Percentiles rank a stretch among this genome's conserved stretches.
Evolutionary conservation across 2,797 vertebrate genomes (phyloP).

Genomic region (Agapornis canus): DNA sequence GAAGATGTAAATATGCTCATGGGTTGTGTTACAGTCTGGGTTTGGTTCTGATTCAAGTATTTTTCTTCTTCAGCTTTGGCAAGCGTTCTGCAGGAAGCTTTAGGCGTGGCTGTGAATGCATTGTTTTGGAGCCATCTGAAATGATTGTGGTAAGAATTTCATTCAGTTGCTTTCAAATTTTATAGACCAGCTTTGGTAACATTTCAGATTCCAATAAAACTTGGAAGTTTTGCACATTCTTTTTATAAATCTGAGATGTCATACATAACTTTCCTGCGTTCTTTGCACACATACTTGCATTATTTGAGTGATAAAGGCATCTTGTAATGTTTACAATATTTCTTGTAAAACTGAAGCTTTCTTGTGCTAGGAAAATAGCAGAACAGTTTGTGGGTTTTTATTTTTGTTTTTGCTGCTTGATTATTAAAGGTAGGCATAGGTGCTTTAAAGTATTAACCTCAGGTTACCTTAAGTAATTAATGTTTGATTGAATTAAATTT

Average conservation of each 20-base stretch:
- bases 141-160: constrained; percentile 96
- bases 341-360: not conserved
- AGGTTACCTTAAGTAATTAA: not conserved
- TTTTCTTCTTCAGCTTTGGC: constrained; percentile 86
- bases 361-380: not conserved
- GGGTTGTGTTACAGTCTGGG: not conserved
- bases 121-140: constrained; percentile 97
- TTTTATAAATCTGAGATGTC: not conserved
- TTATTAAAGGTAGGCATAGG: not conserved
- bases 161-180: not conserved
- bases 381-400: not conserved
- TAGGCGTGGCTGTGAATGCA: constrained; percentile 96
- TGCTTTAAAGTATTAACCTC: not conserved
- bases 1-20: not conserved
- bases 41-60: constrained; percentile 19
- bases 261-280: not conserved
- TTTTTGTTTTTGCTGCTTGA: not conserved
- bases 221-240: not conserved
- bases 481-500: not conserved
- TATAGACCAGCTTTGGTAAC: not conserved
- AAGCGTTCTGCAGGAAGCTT: constrained; percentile 96
- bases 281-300: not conserved
- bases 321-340: not conserved
- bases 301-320: not conserved
- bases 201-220: not conserved